Percentiles rank a stretch among this genome's conserved stretches.
Evolutionary conservation across 2,113 vertebrate species (phyloP).

Genomic region (Mustela lutreola): DNA sequence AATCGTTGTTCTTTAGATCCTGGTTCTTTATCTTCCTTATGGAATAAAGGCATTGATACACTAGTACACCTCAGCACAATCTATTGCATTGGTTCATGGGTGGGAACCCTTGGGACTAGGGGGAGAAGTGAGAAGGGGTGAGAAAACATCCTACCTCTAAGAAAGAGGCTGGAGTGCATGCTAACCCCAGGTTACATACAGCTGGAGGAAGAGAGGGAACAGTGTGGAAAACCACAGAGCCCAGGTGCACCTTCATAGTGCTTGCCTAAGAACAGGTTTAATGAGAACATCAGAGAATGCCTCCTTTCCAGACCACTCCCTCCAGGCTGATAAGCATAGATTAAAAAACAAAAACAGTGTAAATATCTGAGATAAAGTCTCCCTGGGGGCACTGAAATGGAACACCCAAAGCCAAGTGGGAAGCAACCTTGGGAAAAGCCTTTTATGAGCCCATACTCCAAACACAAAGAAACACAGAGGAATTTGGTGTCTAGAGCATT

Average conservation of each 20-base stretch:
- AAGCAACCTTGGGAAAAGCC: not conserved
- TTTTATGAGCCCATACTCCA: not conserved
- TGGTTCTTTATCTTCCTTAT: not conserved
- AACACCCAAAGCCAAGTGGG: not conserved
- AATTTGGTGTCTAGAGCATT: not conserved
- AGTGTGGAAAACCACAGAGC: not conserved
- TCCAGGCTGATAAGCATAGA: not conserved
- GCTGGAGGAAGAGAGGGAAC: not conserved
- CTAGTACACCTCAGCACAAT: too few species aligned
- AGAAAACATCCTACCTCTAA: not conserved
- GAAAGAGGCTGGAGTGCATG: not conserved
- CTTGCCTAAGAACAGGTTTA: not conserved
- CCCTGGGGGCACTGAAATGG: not conserved
- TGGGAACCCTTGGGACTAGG: not conserved
- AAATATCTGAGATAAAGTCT: not conserved
- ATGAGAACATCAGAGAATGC: not conserved
- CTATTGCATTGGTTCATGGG: not conserved
- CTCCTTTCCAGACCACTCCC: not conserved
- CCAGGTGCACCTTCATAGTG: not conserved
- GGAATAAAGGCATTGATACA: not conserved
- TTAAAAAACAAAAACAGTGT: not conserved
- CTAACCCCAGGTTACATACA: not conserved
- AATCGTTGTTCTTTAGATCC: not conserved
- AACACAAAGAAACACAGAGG: not conserved
- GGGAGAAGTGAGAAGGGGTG: not conserved